Conservation (phyloP, 2,113 vertebrate species). For the Pseudonaja textilis region DNA sequence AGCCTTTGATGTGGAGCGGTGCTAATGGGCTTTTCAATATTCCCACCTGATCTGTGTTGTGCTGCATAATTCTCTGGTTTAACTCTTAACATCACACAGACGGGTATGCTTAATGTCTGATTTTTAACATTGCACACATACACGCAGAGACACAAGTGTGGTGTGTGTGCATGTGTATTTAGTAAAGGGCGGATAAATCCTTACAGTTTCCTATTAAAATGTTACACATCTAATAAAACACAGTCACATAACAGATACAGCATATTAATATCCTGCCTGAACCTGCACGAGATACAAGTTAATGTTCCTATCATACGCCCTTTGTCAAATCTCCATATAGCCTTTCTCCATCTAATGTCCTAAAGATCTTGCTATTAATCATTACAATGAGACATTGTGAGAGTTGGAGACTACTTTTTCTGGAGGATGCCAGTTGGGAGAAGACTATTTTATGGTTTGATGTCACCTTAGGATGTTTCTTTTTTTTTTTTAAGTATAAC, state of each 20-base stretch:
- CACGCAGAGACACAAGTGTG: background rate
- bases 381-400: background rate
- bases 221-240: constrained; percentile 63
- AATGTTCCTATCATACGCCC: constrained; percentile 51
- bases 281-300: constrained; percentile 52
- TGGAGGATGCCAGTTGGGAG: background rate
- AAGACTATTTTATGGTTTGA: constrained; percentile 44
- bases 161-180: background rate
- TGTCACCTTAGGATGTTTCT: constrained; percentile 50
- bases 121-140: background rate
- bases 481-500: background rate
- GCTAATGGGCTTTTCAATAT: background rate
- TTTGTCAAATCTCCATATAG: constrained; percentile 8
- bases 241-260: constrained; percentile 27
- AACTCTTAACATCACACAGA: constrained; percentile 1
- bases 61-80: fast-evolving
- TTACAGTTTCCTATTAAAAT: constrained; percentile 40
- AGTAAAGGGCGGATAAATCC: background rate
- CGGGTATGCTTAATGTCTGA: background rate
- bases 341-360: background rate
- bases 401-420: background rate
- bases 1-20: background rate
- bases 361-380: background rate
- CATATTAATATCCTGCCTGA: constrained; percentile 56
- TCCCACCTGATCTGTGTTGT: background rate